These are phyloP conservation scores for Halyomorpha halys DNA, from an alignment of 1,140 invertebrate species.

Conservation along the genomic window DNA sequence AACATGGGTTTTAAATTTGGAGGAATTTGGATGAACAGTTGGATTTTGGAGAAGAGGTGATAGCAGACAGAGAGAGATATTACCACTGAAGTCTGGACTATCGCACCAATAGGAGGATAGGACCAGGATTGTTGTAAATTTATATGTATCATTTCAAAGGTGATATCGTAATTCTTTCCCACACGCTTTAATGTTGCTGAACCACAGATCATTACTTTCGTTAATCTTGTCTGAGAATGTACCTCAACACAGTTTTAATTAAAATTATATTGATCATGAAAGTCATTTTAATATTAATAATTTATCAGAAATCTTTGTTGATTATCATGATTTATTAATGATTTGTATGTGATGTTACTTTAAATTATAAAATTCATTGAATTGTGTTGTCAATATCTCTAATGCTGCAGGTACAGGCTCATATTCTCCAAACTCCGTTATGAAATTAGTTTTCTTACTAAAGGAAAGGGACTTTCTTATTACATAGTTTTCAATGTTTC, in stretches of 20 bases:
- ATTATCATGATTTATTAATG: background rate
- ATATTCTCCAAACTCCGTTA: conserved; percentile 14
- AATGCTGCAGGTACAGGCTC: conserved; percentile 7
- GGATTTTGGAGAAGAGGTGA: conserved; percentile 23
- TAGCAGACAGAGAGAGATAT: conserved; percentile 22
- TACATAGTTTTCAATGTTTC: conserved; percentile 6
- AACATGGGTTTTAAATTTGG: conserved; percentile 25
- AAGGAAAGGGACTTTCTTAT: background rate
- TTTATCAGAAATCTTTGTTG: background rate
- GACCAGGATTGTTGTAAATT: conserved; percentile 24
- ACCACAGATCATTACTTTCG: conserved; percentile 19
- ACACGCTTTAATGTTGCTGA: conserved; percentile 24
- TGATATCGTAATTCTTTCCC: conserved; percentile 26
- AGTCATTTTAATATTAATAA: background rate
- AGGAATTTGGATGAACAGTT: conserved; percentile 24
- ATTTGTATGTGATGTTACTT: background rate
- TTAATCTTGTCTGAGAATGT: conserved; percentile 11
- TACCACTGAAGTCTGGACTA: conserved; percentile 23
- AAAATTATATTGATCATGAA: background rate
- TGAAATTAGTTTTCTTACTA: conserved; percentile 5
- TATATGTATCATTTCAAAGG: conserved; percentile 19
- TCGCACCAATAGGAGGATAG: conserved; percentile 25
- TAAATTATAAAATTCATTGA: background rate
- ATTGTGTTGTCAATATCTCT: conserved; percentile 14
- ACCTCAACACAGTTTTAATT: conserved; percentile 12